Evolutionary conservation across 2,888 invertebrate genomes (phyloP).

Genomic region (Eupithecia exiguata): DNA sequence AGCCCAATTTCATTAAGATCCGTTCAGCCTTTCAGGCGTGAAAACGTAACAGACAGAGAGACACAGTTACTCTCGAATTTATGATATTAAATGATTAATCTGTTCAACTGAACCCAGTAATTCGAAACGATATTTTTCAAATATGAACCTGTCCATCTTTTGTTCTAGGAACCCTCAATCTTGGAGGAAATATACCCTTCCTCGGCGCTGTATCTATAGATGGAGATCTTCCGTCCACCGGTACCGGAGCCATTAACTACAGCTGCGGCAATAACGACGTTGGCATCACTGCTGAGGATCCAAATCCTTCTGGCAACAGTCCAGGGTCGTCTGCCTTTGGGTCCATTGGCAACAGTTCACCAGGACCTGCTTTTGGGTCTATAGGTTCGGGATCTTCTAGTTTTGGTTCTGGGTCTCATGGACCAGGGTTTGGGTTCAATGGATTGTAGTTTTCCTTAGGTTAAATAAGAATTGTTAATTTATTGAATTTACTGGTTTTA

Average conservation of each 20-base stretch:
- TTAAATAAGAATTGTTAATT: not conserved
- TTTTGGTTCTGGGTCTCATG: not conserved
- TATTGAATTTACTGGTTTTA: slow-evolving; percentile 2
- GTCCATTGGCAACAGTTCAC: not conserved
- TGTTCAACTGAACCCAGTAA: too few relatives aligned
- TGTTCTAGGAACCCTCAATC: not conserved
- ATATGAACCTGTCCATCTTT: not conserved
- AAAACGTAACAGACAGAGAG: too few relatives aligned
- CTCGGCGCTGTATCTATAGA: not conserved
- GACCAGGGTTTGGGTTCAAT: not conserved
- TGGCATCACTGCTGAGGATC: not conserved
- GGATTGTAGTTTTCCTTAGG: not conserved
- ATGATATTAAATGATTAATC: too few relatives aligned
- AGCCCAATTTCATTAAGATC: too few relatives aligned
- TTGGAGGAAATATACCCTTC: slow-evolving; percentile 6
- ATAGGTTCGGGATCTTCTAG: not conserved
- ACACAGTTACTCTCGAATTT: too few relatives aligned
- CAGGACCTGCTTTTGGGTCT: not conserved
- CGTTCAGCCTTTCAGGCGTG: too few relatives aligned
- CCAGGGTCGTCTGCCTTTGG: not conserved
- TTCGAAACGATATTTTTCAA: not conserved
- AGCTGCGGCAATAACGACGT: slow-evolving; percentile 48
- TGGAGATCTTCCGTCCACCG: not conserved
- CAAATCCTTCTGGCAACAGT: not conserved
- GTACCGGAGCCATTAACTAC: slow-evolving; percentile 46